Evolutionary conservation across 23 tunicate genomes (phyloP).

Genomic region (Corella eumyota): DNA sequence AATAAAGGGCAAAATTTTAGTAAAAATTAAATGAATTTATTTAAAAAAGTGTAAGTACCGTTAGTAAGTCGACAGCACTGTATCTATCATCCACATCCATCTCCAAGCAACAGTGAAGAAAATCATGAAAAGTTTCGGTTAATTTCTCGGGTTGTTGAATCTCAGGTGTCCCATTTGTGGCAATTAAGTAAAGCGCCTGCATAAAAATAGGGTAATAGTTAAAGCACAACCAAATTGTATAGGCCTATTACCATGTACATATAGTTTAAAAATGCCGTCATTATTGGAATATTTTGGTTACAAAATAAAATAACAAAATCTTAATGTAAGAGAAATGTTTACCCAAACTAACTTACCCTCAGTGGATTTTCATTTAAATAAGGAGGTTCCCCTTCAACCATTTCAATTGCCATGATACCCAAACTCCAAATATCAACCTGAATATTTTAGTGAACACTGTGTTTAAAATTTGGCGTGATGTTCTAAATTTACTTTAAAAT

Average conservation of each 20-base stretch:
- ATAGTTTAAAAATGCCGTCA: too few species aligned
- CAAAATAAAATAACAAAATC: too few species aligned
- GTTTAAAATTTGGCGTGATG: background rate
- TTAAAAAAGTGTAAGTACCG: too few species aligned
- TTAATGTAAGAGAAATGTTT: too few species aligned
- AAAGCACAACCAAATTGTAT: too few species aligned
- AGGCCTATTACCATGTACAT: too few species aligned
- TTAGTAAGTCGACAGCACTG: slow-evolving; percentile 78
- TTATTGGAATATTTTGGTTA: too few species aligned
- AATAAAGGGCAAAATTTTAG: too few species aligned
- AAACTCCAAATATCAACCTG: slow-evolving; percentile 99
- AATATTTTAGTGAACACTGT: slow-evolving; percentile 1
- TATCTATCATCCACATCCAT: slow-evolving; percentile 94
- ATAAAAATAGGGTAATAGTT: too few species aligned
- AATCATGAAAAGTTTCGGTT: slow-evolving; percentile 64
- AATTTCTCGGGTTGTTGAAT: slow-evolving; percentile 90
- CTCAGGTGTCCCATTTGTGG: slow-evolving; percentile 97
- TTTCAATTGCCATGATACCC: slow-evolving; percentile 99
- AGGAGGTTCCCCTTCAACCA: slow-evolving; percentile 99
- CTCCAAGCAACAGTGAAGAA: slow-evolving; percentile 86
- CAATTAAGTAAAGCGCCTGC: slow-evolving; percentile 93
- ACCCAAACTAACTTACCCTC: too few species aligned
- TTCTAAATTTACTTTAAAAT: too few species aligned
- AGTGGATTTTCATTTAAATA: slow-evolving; percentile 96
- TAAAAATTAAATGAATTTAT: too few species aligned